A percentile compares a stretch with the other conserved stretches of the same genome.
Evolutionary conservation across 2,888 invertebrate species (phyloP).

Genomic region (Aplocera efformata): DNA sequence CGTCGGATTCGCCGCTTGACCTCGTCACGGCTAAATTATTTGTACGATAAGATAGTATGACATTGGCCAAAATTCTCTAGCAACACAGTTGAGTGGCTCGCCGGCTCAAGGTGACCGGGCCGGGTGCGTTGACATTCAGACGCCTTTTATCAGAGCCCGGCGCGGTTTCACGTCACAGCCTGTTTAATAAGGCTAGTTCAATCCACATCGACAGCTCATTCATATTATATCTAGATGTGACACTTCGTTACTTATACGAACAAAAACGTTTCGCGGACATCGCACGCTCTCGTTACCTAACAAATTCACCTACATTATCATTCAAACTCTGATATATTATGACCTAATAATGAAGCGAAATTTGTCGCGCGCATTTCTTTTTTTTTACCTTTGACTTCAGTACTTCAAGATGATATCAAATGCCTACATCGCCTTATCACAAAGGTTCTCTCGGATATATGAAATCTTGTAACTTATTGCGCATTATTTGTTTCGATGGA

Average conservation of each 20-base stretch:
- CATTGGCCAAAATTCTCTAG: slow-evolving; percentile 62
- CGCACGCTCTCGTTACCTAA: too few species aligned
- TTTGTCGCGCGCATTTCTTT: too few species aligned
- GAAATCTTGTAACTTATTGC: too few species aligned
- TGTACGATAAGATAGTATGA: slow-evolving; percentile 53
- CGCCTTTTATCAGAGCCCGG: slow-evolving; percentile 59
- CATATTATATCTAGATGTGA: too few species aligned
- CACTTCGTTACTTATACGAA: not conserved
- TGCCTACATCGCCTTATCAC: too few species aligned
- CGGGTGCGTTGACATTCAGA: slow-evolving; percentile 74
- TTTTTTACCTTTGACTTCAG: too few species aligned
- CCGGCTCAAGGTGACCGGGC: slow-evolving; percentile 67
- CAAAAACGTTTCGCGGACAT: not conserved
- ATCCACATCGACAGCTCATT: slow-evolving; percentile 12
- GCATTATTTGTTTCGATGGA: too few species aligned
- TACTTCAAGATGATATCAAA: too few species aligned
- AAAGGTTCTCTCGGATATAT: too few species aligned
- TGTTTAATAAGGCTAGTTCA: slow-evolving; percentile 44
- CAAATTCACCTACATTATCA: too few species aligned
- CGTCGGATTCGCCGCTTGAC: slow-evolving; percentile 28
- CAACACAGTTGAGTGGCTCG: slow-evolving; percentile 45
- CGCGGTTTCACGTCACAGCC: slow-evolving; percentile 47
- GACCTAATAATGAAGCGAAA: too few species aligned
- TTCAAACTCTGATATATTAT: too few species aligned
- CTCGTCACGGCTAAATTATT: slow-evolving; percentile 29